phyloP scores from a whole-genome alignment of 1,140 invertebrate species.

The Adoxophyes honmai region DNA sequence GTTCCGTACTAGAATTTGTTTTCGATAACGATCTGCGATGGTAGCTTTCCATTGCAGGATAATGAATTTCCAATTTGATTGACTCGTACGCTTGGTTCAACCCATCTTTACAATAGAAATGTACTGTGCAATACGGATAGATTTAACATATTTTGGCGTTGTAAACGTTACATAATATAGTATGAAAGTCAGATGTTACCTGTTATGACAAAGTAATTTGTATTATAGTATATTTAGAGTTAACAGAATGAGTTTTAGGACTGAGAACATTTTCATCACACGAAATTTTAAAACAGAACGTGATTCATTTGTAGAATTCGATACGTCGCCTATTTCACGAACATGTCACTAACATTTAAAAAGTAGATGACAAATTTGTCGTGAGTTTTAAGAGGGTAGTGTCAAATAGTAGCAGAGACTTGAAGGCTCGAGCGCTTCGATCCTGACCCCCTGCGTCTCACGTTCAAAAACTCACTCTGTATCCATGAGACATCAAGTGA shows the following conservation, averaged over 20 bases:
- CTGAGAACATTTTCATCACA: background rate
- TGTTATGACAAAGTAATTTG: conserved; percentile 75
- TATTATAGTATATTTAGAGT: conserved; percentile 51
- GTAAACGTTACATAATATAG: conserved; percentile 76
- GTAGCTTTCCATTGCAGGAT: conserved; percentile 58
- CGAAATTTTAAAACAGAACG: no score
- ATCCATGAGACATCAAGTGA: conserved; percentile 33
- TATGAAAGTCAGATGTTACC: conserved; percentile 76
- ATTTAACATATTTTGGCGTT: conserved; percentile 69
- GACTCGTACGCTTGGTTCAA: conserved; percentile 53
- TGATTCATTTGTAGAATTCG: no score
- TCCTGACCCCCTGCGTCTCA: no score
- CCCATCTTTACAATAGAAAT: conserved; percentile 57
- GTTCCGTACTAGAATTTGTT: conserved; percentile 32
- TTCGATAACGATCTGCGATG: conserved; percentile 42
- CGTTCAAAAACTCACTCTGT: conserved; percentile 6
- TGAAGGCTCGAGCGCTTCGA: no score
- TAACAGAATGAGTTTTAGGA: conserved; percentile 11
- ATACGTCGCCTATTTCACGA: no score
- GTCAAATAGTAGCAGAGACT: no score
- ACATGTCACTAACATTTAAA: no score
- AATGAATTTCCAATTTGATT: conserved; percentile 49
- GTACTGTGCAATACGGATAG: conserved; percentile 72
- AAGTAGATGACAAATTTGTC: no score
- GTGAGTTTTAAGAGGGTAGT: no score